Percentiles rank a stretch among this genome's conserved stretches.
phyloP scores from a whole-genome alignment of 1,140 invertebrate species.

The Coelopa frigida region DNA sequence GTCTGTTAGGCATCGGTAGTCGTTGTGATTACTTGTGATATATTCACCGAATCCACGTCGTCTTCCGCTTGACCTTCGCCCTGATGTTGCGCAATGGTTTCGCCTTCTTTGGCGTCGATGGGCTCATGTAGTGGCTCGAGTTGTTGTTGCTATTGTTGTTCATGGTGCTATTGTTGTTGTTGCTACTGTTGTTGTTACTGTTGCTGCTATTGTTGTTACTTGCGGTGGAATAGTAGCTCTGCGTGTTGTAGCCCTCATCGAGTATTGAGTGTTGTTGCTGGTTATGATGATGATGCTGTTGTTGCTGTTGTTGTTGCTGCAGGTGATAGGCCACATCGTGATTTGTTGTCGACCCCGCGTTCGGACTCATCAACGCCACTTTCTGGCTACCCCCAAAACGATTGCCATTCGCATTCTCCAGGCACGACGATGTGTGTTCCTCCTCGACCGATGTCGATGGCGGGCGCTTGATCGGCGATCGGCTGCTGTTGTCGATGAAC shows the following conservation, averaged over 20 bases:
- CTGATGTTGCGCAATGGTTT: conserved; percentile 32
- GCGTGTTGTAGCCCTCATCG: conserved; percentile 14
- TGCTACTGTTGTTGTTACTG: conserved; percentile 15
- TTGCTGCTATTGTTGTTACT: conserved; percentile 6
- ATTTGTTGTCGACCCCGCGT: conserved; percentile 17
- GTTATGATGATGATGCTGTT: conserved; percentile 13
- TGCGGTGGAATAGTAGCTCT: conserved; percentile 11
- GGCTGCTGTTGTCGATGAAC: conserved; percentile 27
- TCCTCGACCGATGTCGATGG: conserved; percentile 35
- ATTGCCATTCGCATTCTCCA: conserved; percentile 15
- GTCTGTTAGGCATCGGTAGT: conserved; percentile 22
- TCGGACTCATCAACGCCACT: conserved; percentile 35
- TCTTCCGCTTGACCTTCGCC: conserved; percentile 40
- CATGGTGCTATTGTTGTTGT: conserved; percentile 16
- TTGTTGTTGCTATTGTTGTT: conserved; percentile 5
- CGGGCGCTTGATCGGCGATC: conserved; percentile 40
- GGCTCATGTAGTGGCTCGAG: not conserved
- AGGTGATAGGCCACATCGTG: conserved; percentile 21
- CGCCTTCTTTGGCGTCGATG: conserved; percentile 18
- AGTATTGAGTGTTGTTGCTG: conserved; percentile 6
- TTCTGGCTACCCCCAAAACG: conserved; percentile 22
- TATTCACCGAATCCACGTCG: conserved; percentile 40
- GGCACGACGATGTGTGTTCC: conserved; percentile 22
- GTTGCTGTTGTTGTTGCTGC: conserved; percentile 21
- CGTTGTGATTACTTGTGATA: not conserved